phyloP scores from a whole-genome alignment of 1,140 invertebrate genomes.

The Brachionus angularis region DNA sequence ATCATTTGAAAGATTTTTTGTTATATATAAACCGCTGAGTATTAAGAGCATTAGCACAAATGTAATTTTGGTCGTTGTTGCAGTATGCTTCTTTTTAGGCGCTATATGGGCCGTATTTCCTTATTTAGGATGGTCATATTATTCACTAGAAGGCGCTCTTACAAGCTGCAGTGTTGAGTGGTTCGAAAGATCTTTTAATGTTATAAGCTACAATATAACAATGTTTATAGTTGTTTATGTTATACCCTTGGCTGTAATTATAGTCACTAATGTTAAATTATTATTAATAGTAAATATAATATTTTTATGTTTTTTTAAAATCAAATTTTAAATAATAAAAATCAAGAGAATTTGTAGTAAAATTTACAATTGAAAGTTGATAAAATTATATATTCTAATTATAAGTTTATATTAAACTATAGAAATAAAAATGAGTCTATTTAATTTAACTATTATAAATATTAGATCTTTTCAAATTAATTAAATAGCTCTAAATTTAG shows the following conservation, averaged over 20 bases:
- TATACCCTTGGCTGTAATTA: constrained; percentile 23
- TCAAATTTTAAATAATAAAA: no score
- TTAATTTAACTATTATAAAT: no score
- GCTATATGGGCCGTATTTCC: constrained; percentile 7
- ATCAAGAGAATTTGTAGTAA: no score
- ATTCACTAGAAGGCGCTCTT: constrained; percentile 39
- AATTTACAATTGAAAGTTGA: no score
- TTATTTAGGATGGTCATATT: constrained; percentile 35
- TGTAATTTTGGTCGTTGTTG: background rate
- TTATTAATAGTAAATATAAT: constrained; percentile 34
- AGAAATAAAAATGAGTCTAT: no score
- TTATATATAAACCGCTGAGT: constrained; percentile 32
- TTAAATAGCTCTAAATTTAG: no score
- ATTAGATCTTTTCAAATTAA: no score
- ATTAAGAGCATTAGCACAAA: constrained; percentile 30
- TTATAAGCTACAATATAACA: constrained; percentile 41
- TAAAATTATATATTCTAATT: no score
- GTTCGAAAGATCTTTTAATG: constrained; percentile 42
- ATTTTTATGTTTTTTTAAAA: no score
- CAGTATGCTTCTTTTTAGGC: background rate
- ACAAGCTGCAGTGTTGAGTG: constrained; percentile 37
- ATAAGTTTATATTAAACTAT: background rate
- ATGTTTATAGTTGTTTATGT: constrained; percentile 27
- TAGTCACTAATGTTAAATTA: constrained; percentile 20
- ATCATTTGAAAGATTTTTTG: constrained; percentile 27